Evolutionary conservation across 2,113 vertebrate species (phyloP).

Genomic region (Pomatorhinus ruficollis): DNA sequence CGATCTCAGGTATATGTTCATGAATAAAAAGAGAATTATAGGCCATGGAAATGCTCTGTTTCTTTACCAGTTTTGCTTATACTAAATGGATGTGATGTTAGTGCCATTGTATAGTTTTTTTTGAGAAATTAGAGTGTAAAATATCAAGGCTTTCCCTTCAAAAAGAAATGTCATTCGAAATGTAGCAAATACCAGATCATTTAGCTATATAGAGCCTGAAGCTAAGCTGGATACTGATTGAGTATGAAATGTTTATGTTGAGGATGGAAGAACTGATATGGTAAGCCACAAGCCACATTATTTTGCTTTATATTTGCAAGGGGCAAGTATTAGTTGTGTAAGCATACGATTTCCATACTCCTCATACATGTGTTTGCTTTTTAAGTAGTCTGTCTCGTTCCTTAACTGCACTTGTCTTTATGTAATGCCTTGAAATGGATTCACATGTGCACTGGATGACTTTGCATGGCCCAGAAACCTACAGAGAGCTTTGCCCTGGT

Average conservation of each 20-base stretch:
- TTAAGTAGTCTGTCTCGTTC: background rate
- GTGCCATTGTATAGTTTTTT: background rate
- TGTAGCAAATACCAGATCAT: background rate
- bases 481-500: background rate
- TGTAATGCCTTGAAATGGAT: background rate
- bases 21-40: background rate
- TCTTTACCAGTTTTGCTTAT: background rate
- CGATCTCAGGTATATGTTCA: background rate
- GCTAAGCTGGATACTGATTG: constrained; percentile 45
- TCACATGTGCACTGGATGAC: background rate
- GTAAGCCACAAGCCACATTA: constrained; percentile 14
- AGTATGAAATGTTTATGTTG: constrained; percentile 61
- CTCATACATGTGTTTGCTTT: constrained; percentile 2
- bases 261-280: background rate
- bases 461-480: background rate
- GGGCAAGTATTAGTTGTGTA: background rate
- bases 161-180: constrained; percentile 43
- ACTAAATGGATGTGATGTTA: background rate
- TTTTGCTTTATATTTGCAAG: constrained; percentile 34
- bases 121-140: constrained; percentile 18
- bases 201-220: constrained; percentile 31
- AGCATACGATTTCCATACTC: background rate
- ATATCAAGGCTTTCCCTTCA: constrained; percentile 8
- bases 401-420: background rate
- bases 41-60: background rate